Evolutionary conservation across 92 coral and sea anemone genomes (phyloP), one percentile per base, ranked within the genome.

Genomic region (Parazoanthus atlanticus): DNA sequence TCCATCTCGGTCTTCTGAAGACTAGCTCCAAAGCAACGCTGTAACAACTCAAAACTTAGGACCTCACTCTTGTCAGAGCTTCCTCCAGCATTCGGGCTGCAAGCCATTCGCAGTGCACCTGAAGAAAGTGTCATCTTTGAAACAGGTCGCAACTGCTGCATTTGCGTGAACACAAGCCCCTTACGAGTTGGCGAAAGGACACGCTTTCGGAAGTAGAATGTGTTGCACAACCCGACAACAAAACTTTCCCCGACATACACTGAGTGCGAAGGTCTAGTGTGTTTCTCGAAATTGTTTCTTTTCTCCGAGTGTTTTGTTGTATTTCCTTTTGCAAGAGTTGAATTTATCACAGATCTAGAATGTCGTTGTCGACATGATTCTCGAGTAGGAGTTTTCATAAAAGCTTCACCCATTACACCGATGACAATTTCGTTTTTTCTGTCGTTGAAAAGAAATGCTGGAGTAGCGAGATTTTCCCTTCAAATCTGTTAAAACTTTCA

Each of bases 1-100:
- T 95, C 96, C 91, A 85, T 85, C 75, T 95, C 98, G 0, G 98
- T 95, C 80, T 95, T 95, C 58, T 92, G 93, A 10, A 95, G 94
- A 67, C 69, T 86, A 12, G 98, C 96, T 73, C 94, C 94, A 77
- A 91, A 95, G 81, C 98, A 95, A 19, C 91, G 92, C 86, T 92
- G 90, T 30, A 95, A 84, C 89, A 95, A 84, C 83, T 95, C 98
- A 47, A 85, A 91, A 86, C 96, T 93, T 9, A 95, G 93, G 70
- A 93, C 81, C 89, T 95, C 98, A 43, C 96, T 93, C 69, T 85
- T 93, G 49, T 90, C 91, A 0, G 98, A 95, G 89, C 98, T 95
- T 1, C 98, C 98, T 10, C 98, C 98, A 46, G 98, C 98, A 65
- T 95, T 95, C 1, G 94, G 94, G n/a, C 88, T 82, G 29, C 86